These are phyloP conservation scores for Eulemur rubriventer DNA, from an alignment of 2,797 vertebrate genomes.

Conservation along the genomic window DNA sequence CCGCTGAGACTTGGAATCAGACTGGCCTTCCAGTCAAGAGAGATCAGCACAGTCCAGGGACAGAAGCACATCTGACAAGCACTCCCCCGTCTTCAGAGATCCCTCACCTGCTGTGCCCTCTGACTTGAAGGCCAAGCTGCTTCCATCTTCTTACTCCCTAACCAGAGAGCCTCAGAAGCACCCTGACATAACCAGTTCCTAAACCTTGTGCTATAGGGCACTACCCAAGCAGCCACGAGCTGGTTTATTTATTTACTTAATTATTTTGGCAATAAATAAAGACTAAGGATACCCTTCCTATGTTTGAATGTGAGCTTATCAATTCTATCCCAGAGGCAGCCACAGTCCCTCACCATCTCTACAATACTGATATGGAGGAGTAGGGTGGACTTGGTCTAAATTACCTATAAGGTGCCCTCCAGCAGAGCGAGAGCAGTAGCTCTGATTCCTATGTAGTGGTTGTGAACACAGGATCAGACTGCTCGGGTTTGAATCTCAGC, in stretches of 20 bases:
- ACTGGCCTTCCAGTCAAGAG: background rate
- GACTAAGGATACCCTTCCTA: background rate
- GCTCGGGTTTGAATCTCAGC: background rate
- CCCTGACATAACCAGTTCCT: background rate
- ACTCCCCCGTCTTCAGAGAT: background rate
- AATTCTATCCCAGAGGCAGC: background rate
- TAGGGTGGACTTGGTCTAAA: background rate
- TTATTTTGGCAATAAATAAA: conserved; percentile 18
- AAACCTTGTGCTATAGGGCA: background rate
- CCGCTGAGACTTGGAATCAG: background rate
- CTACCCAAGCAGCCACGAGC: background rate
- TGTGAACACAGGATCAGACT: background rate
- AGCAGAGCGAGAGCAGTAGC: background rate
- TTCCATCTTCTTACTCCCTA: background rate
- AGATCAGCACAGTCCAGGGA: background rate
- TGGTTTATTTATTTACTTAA: background rate
- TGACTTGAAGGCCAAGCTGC: background rate
- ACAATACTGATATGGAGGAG: background rate
- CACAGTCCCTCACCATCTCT: background rate
- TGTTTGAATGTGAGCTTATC: background rate
- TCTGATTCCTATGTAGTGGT: background rate
- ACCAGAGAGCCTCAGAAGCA: background rate
- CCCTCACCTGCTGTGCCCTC: background rate
- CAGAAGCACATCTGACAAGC: background rate
- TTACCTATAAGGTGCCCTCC: background rate